Conservation (phyloP, 1,140 invertebrate genomes). For the Drosophila rufa region DNA sequence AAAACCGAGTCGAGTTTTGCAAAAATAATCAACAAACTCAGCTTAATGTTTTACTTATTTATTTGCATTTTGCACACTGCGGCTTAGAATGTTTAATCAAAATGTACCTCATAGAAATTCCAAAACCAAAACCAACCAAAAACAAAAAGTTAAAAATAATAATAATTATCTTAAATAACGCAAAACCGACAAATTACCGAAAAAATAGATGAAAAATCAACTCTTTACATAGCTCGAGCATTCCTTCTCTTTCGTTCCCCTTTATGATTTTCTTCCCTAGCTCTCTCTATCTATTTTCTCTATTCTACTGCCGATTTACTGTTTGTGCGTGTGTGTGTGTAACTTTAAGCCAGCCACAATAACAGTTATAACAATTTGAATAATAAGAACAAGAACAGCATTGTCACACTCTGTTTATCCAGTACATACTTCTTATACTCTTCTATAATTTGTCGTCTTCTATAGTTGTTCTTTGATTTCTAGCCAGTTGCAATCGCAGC, state of each 20-base stretch:
- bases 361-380: slow-evolving; percentile 27
- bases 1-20: slow-evolving; percentile 41
- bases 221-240: slow-evolving; percentile 33
- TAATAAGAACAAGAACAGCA: slow-evolving; percentile 32
- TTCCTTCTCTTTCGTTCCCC: slow-evolving; percentile 24
- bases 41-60: slow-evolving; percentile 84
- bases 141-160: slow-evolving; percentile 23
- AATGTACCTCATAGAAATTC: slow-evolving; percentile 67
- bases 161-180: slow-evolving; percentile 27
- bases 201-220: slow-evolving; percentile 33
- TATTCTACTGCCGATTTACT: slow-evolving; percentile 33
- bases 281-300: slow-evolving; percentile 13
- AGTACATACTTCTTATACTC: slow-evolving; percentile 39
- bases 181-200: slow-evolving; percentile 37
- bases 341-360: slow-evolving; percentile 41
- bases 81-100: slow-evolving; percentile 80
- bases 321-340: slow-evolving; percentile 49
- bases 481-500: slow-evolving; percentile 50
- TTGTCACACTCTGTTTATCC: slow-evolving; percentile 65
- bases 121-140: slow-evolving; percentile 49
- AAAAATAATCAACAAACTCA: slow-evolving; percentile 81
- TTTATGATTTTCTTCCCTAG: slow-evolving; percentile 32
- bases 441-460: slow-evolving; percentile 44
- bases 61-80: slow-evolving; percentile 85
- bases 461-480: slow-evolving; percentile 39